phyloP scores from a whole-genome alignment of 2,888 invertebrate species.

The Pharmacophagus antenor region DNA sequence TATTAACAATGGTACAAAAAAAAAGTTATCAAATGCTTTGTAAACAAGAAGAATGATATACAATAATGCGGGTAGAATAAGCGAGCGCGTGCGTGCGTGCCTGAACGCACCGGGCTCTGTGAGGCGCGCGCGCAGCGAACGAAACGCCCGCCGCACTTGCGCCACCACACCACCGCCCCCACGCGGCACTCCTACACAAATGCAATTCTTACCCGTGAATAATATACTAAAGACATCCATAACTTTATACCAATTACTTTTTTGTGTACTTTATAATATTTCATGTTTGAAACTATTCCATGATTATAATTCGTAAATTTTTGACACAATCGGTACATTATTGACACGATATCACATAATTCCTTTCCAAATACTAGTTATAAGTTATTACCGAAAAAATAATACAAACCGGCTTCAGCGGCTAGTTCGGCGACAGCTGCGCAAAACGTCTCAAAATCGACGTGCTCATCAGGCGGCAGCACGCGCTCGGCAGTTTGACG shows the following conservation, averaged over 20 bases:
- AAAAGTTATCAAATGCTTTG: background rate
- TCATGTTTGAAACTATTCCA: background rate
- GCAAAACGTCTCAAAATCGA: constrained; percentile 92
- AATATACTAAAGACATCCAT: background rate
- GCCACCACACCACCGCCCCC: constrained; percentile 51
- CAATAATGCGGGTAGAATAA: constrained; percentile 11
- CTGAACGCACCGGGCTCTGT: constrained; percentile 43
- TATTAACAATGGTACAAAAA: background rate
- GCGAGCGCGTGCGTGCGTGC: constrained; percentile 35
- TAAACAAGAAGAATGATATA: background rate
- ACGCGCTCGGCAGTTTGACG: constrained; percentile 73
- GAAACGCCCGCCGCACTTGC: constrained; percentile 67
- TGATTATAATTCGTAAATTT: background rate
- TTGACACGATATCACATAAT: background rate
- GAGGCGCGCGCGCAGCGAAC: constrained; percentile 53
- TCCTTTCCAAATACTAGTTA: background rate
- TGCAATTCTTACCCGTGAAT: constrained; percentile 40
- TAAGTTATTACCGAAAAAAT: background rate
- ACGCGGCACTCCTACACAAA: constrained; percentile 56
- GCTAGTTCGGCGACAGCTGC: constrained; percentile 88
- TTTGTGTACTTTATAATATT: background rate
- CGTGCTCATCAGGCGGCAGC: constrained; percentile 69
- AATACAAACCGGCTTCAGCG: constrained; percentile 65
- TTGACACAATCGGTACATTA: background rate
- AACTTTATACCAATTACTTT: background rate